Evolutionary conservation across 2,113 vertebrate genomes (phyloP).

Genomic region (Anolis carolinensis): DNA sequence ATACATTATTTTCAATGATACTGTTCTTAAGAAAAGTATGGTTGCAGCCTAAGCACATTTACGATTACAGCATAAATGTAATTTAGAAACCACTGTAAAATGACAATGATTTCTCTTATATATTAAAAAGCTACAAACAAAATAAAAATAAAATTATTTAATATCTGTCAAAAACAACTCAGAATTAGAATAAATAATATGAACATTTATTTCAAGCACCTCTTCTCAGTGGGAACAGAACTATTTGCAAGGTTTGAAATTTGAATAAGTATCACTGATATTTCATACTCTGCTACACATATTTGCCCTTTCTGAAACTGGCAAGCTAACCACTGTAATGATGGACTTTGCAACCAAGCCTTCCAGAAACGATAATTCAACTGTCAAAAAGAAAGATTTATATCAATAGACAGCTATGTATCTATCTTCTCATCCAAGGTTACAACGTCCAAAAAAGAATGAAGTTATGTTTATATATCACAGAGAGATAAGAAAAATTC

Average conservation of each 20-base stretch:
- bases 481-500: not conserved
- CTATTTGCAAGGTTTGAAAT: slow-evolving; percentile 42
- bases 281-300: slow-evolving; percentile 57
- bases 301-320: slow-evolving; percentile 70
- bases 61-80: not conserved
- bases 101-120: not conserved
- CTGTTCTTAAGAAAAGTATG: not conserved
- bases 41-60: not conserved
- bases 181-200: not conserved
- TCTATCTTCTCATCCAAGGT: slow-evolving; percentile 6
- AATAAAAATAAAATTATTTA: not conserved
- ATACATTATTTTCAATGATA: no score
- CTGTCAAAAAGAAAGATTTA: slow-evolving; percentile 36
- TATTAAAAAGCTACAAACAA: not conserved
- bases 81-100: not conserved
- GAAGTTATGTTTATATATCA: not conserved
- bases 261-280: slow-evolving; percentile 40
- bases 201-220: not conserved
- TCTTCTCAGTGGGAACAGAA: slow-evolving; percentile 18
- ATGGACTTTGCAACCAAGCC: slow-evolving; percentile 50
- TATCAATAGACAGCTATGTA: slow-evolving; percentile 38
- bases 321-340: slow-evolving; percentile 57
- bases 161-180: slow-evolving; percentile 15
- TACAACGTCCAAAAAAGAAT: slow-evolving; percentile 3
- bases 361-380: slow-evolving; percentile 56